Conservation (phyloP, 2,888 invertebrate genomes). For the Lithophane leautieri region DNA sequence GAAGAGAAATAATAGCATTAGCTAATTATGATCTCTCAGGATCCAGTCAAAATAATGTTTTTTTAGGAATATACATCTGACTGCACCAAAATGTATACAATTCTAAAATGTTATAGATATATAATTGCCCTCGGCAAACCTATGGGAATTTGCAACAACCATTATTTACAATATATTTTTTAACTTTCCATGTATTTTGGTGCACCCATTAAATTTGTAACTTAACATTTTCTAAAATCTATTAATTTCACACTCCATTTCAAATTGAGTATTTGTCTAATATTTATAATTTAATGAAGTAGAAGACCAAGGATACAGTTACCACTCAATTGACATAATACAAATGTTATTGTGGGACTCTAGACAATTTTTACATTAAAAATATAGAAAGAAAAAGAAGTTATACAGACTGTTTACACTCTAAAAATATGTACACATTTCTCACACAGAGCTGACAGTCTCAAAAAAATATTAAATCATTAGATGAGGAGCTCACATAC, state of each 20-base stretch:
- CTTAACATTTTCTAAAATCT: slow-evolving; percentile 52
- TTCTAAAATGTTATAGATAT: slow-evolving; percentile 6
- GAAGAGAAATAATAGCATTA: slow-evolving; percentile 44
- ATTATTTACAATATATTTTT: slow-evolving; percentile 45
- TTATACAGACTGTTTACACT: slow-evolving; percentile 75
- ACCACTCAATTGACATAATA: slow-evolving; percentile 78
- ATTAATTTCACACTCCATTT: slow-evolving; percentile 69
- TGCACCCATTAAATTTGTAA: slow-evolving; percentile 55
- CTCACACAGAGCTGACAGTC: slow-evolving; percentile 84
- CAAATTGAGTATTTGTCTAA: slow-evolving; percentile 79
- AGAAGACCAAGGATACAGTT: slow-evolving; percentile 69
- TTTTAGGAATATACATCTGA: slow-evolving; percentile 43
- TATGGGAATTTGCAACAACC: slow-evolving; percentile 33
- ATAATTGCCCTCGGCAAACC: slow-evolving; percentile 26
- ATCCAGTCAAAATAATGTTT: slow-evolving; percentile 24
- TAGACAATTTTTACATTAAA: slow-evolving; percentile 68
- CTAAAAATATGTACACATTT: slow-evolving; percentile 86
- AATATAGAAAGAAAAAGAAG: slow-evolving; percentile 64
- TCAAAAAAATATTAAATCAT: slow-evolving; percentile 74
- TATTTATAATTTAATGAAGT: slow-evolving; percentile 67
- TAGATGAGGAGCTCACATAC: slow-evolving; percentile 93
- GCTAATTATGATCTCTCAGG: slow-evolving; percentile 33
- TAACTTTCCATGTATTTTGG: slow-evolving; percentile 44
- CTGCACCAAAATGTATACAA: slow-evolving; percentile 60
- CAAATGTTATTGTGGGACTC: slow-evolving; percentile 71